These are phyloP conservation scores for Chloroceryle inda DNA, from an alignment of 2,797 vertebrate species.

Conservation along the genomic window DNA sequence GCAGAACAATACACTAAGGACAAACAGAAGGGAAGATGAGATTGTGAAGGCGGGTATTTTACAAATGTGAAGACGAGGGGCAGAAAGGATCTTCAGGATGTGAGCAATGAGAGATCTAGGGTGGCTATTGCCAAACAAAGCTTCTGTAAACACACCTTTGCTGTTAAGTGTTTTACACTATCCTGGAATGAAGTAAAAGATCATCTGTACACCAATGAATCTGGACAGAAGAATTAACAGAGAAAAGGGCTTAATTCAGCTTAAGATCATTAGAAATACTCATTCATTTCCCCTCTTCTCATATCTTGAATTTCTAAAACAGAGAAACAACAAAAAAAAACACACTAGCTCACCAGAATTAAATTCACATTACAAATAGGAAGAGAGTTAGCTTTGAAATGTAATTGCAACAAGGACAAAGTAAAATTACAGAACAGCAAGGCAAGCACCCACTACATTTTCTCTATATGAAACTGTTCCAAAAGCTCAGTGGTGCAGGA, in stretches of 20 bases:
- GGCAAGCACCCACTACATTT: slow-evolving; percentile 42
- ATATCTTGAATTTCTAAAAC: neutral
- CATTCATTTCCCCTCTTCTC: neutral
- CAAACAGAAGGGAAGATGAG: neutral
- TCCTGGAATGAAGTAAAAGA: neutral
- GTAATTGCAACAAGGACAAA: slow-evolving; percentile 25
- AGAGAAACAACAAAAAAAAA: neutral
- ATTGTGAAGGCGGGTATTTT: neutral
- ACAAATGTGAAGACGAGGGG: neutral
- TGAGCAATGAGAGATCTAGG: neutral
- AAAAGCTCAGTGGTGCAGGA: slow-evolving; percentile 69
- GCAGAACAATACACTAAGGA: neutral
- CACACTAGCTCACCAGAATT: neutral
- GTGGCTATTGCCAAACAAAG: neutral
- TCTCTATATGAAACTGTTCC: slow-evolving; percentile 32
- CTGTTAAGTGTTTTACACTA: neutral
- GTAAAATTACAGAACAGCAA: slow-evolving; percentile 59
- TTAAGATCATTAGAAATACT: neutral
- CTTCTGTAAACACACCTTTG: neutral
- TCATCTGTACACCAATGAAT: neutral
- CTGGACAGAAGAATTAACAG: neutral
- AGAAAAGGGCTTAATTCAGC: neutral
- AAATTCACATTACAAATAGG: neutral
- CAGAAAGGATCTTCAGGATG: neutral
- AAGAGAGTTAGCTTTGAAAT: slow-evolving; percentile 15